These are phyloP conservation scores for Adineta ricciae DNA, from an alignment of 2,888 invertebrate species.

Conservation along the genomic window DNA sequence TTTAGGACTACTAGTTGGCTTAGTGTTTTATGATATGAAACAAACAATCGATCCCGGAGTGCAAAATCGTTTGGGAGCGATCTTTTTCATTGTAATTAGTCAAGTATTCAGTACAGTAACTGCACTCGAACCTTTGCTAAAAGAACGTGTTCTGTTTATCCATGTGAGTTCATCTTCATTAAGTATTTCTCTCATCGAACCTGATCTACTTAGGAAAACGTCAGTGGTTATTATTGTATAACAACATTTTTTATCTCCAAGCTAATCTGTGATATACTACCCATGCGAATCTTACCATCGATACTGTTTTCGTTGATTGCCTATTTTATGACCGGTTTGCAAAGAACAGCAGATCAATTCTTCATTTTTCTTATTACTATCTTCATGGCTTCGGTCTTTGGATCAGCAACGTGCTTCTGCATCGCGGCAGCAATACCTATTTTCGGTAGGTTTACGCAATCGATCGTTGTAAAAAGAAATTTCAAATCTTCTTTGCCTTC, in stretches of 20 bases:
- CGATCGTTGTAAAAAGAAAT: too few relatives aligned
- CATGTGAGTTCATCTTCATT: slow-evolving; percentile 36
- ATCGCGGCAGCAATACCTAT: slow-evolving; percentile 43
- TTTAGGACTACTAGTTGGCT: slow-evolving; percentile 46
- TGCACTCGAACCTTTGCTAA: slow-evolving; percentile 48
- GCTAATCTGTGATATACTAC: slow-evolving; percentile 35
- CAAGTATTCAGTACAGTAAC: slow-evolving; percentile 48
- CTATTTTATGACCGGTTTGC: slow-evolving; percentile 34
- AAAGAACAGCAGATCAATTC: neutral
- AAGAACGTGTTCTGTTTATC: slow-evolving; percentile 45
- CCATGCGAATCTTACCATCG: slow-evolving; percentile 28
- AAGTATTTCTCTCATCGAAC: neutral
- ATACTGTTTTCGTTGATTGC: slow-evolving; percentile 34
- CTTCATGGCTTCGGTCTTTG: slow-evolving; percentile 43
- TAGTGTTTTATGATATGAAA: slow-evolving; percentile 45
- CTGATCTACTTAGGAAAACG: slow-evolving; percentile 23
- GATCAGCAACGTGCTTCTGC: slow-evolving; percentile 44
- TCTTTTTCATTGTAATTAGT: slow-evolving; percentile 50
- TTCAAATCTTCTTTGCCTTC: neutral
- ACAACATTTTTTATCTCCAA: slow-evolving; percentile 36
- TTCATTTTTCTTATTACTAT: slow-evolving; percentile 38
- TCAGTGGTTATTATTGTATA: slow-evolving; percentile 35
- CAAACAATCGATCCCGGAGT: slow-evolving; percentile 42
- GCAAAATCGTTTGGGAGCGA: slow-evolving; percentile 48
- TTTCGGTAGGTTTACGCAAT: slow-evolving; percentile 36